Evolutionary conservation across 2,113 vertebrate genomes (phyloP).

Genomic region (Actinemys pallida): DNA sequence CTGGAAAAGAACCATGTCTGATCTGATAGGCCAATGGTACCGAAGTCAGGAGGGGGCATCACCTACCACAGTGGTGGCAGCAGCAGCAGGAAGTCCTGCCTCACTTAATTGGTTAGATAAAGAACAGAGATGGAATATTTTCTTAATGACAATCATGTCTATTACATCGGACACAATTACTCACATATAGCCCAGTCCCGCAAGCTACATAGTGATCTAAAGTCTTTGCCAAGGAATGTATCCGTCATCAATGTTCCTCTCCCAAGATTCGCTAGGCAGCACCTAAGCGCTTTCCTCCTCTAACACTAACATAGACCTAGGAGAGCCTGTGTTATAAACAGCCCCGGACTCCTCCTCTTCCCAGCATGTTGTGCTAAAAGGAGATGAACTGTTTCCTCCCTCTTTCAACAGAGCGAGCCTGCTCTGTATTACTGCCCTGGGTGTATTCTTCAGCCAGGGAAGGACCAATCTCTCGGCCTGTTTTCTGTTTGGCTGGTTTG

Average conservation of each 20-base stretch:
- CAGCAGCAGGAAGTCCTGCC: neutral
- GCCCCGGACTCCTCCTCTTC: neutral
- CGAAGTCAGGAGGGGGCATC: neutral
- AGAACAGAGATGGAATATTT: rapidly evolving
- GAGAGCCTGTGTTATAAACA: neutral
- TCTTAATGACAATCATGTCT: rapidly evolving
- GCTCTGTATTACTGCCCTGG: neutral
- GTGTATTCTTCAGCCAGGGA: neutral
- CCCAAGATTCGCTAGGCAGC: too few species aligned
- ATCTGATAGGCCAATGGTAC: too few species aligned
- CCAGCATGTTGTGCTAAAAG: neutral
- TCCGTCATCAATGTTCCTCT: neutral
- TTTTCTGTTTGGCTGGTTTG: neutral
- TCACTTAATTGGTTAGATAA: too few species aligned
- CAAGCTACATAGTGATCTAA: too few species aligned
- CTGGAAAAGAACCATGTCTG: neutral
- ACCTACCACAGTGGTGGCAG: neutral
- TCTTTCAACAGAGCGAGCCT: neutral
- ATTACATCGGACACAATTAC: too few species aligned
- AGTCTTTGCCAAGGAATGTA: neutral
- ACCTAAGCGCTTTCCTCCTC: too few species aligned
- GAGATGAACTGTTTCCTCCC: neutral
- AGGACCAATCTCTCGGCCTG: neutral
- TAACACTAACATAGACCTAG: too few species aligned
- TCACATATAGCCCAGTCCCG: rapidly evolving